A percentile compares a stretch with the other conserved stretches of the same genome.
Evolutionary conservation across 2,113 vertebrate species (phyloP).

Genomic region (Dicaeum eximium): DNA sequence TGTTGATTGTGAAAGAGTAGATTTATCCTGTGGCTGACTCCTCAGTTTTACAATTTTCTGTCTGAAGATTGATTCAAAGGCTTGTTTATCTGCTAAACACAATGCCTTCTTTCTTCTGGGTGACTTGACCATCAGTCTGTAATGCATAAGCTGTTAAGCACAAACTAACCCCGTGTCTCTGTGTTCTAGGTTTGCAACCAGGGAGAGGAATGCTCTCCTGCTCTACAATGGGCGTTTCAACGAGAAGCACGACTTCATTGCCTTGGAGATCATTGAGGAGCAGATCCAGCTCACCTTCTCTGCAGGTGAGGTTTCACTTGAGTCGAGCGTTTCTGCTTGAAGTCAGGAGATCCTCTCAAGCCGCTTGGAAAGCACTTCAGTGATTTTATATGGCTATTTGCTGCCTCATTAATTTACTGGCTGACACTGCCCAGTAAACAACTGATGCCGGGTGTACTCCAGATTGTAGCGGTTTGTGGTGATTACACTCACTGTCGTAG

Average conservation of each 20-base stretch:
- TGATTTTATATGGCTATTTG: not conserved
- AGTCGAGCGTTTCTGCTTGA: fast-evolving
- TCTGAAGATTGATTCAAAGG: not conserved
- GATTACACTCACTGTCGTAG: not conserved
- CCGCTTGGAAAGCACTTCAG: not conserved
- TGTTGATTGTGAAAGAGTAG: not conserved
- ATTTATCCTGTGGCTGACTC: not conserved
- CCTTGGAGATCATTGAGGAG: conserved; percentile 91
- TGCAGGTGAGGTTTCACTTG: conserved; percentile 75
- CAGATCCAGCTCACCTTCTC: conserved; percentile 98
- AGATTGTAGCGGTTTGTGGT: not conserved
- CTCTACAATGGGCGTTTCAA: conserved; percentile 97
- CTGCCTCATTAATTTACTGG: not conserved
- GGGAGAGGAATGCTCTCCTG: conserved; percentile 85
- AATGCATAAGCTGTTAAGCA: not conserved
- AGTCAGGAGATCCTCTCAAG: not conserved
- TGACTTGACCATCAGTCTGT: not conserved
- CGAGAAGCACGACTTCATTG: conserved; percentile 95
- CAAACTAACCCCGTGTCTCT: not conserved
- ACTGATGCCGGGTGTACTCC: not conserved
- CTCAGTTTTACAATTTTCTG: not conserved
- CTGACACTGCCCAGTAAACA: not conserved
- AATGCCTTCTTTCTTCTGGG: not conserved
- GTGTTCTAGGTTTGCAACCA: conserved; percentile 86
- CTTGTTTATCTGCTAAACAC: not conserved